A percentile compares a stretch with the other conserved stretches of the same genome.
Evolutionary conservation across 1,140 invertebrate species (phyloP).

Genomic region (Yoshiicerus persimilis): DNA sequence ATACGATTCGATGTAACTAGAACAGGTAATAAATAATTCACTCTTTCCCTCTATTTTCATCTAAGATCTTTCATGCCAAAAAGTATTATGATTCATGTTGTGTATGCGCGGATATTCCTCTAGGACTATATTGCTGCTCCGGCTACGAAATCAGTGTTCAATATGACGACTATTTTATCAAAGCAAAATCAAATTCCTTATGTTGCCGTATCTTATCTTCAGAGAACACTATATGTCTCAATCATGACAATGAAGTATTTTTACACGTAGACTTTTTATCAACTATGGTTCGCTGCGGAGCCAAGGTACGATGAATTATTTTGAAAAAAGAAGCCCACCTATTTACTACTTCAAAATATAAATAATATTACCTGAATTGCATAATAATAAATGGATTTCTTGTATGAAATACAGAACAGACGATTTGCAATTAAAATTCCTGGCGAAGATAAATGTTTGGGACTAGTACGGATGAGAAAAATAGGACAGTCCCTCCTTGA

Average conservation of each 20-base stretch:
- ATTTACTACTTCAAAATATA: background rate
- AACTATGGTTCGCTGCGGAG: background rate
- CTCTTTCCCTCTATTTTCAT: background rate
- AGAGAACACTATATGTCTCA: background rate
- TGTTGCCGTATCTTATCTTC: background rate
- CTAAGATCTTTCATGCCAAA: background rate
- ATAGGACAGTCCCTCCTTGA: background rate
- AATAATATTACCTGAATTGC: background rate
- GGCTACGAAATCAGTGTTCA: conserved; percentile 32
- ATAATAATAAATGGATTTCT: background rate
- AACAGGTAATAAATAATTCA: conserved; percentile 18
- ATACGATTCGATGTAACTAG: conserved; percentile 33
- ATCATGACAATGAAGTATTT: background rate
- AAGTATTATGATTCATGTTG: background rate
- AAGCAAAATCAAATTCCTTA: background rate
- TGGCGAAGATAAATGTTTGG: background rate
- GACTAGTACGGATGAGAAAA: background rate
- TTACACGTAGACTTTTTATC: conserved; percentile 10
- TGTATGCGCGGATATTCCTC: background rate
- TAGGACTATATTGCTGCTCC: conserved; percentile 26
- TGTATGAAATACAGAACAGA: background rate
- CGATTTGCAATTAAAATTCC: background rate
- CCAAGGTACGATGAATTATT: background rate
- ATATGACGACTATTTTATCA: conserved; percentile 31
- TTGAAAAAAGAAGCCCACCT: background rate